Conservation (phyloP, 2,797 vertebrate genomes). For the Squalus acanthias region DNA sequence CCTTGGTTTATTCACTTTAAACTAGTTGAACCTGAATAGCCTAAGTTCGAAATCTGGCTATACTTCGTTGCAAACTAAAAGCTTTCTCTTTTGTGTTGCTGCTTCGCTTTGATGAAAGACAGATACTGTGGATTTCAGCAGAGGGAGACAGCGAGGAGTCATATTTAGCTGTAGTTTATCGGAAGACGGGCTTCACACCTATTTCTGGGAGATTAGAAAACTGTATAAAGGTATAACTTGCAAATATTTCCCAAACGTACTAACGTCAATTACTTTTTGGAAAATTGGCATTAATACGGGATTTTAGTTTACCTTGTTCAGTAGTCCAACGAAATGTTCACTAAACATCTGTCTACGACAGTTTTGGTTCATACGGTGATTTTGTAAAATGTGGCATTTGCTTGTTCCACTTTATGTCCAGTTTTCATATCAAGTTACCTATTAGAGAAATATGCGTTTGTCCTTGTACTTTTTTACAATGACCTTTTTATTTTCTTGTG, state of each 20-base stretch:
- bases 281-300: not conserved
- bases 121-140: not conserved
- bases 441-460: not conserved
- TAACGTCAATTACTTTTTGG: not conserved
- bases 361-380: not conserved
- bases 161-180: not conserved
- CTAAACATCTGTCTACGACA: not conserved
- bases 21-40: not conserved
- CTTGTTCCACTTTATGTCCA: not conserved
- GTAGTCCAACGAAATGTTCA: not conserved
- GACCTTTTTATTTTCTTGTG: not conserved
- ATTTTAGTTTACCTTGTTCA: not conserved
- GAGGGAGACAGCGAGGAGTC: not conserved
- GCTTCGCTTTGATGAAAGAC: not conserved
- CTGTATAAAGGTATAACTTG: not conserved
- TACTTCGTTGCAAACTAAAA: not conserved
- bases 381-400: not conserved
- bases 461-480: not conserved
- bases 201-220: not conserved
- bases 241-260: not conserved
- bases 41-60: not conserved
- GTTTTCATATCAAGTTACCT: not conserved
- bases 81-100: not conserved
- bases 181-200: not conserved
- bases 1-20: not conserved